Evolutionary conservation across 2,797 vertebrate genomes (phyloP).

Genomic region (Hemitrygon akajei): DNA sequence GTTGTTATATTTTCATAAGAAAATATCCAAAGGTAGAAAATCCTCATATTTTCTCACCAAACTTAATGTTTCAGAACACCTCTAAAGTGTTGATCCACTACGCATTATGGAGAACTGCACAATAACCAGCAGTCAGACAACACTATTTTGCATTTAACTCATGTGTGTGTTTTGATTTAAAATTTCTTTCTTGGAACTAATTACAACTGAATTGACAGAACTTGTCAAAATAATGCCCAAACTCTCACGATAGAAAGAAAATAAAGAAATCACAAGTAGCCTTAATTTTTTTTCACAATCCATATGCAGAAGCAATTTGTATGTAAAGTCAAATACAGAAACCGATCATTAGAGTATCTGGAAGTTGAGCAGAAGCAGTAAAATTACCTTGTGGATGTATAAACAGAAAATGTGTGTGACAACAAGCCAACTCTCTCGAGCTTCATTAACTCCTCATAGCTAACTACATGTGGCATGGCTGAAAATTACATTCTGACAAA

Average conservation of each 20-base stretch:
- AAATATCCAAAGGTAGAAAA: neutral
- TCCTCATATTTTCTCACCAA: neutral
- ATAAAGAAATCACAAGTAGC: neutral
- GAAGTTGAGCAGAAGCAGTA: neutral
- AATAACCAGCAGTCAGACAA: neutral
- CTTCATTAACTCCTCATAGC: neutral
- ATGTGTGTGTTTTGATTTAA: neutral
- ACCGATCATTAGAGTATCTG: neutral
- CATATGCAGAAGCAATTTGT: neutral
- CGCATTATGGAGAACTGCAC: neutral
- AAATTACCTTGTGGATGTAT: neutral
- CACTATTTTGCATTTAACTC: neutral
- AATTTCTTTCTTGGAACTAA: neutral
- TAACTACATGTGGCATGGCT: neutral
- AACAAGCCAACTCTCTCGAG: neutral
- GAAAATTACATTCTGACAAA: neutral
- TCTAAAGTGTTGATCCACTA: neutral
- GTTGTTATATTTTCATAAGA: no score
- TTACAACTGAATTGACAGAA: neutral
- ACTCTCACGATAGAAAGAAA: neutral
- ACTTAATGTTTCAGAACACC: neutral
- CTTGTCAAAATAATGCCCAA: neutral
- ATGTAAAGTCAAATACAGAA: neutral
- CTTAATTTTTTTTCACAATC: neutral
- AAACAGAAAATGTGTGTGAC: neutral